These are phyloP conservation scores for Thymelicus lineola DNA, from an alignment of 2,888 invertebrate genomes.

Conservation along the genomic window DNA sequence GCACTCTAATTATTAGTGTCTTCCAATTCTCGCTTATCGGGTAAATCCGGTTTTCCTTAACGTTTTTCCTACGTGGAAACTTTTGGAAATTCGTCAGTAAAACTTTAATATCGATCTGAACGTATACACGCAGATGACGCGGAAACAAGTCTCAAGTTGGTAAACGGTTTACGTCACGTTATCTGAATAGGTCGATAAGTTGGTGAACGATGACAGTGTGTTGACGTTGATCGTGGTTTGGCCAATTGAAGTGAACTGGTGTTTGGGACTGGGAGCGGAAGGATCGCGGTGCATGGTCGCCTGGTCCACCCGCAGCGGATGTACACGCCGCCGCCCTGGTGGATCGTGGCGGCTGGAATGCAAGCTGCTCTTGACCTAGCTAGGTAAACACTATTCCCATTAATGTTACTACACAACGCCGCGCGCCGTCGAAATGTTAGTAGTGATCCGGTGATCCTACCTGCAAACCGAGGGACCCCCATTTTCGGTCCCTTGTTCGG, in stretches of 20 bases:
- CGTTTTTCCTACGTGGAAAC: neutral
- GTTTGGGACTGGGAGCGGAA: conserved; percentile 50
- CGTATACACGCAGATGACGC: conserved; percentile 39
- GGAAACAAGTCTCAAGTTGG: conserved; percentile 52
- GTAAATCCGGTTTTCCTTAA: neutral
- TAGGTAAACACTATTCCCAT: conserved; percentile 60
- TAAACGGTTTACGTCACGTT: conserved; percentile 71
- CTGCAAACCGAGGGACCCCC: too few relatives aligned
- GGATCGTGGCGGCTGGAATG: conserved; percentile 81
- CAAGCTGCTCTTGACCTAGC: conserved; percentile 84
- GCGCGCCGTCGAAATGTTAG: too few relatives aligned
- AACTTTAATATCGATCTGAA: conserved; percentile 18
- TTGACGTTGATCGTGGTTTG: conserved; percentile 67
- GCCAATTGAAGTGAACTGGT: conserved; percentile 61
- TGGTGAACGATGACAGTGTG: conserved; percentile 75
- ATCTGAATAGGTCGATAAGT: conserved; percentile 69
- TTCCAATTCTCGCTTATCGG: neutral
- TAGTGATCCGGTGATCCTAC: too few relatives aligned
- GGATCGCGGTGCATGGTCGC: conserved; percentile 49
- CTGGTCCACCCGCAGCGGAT: conserved; percentile 73
- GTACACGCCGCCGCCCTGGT: conserved; percentile 79
- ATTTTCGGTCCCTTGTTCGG: too few relatives aligned
- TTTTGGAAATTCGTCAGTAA: neutral
- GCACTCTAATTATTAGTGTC: conserved; percentile 52
- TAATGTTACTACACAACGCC: neutral